Evolutionary conservation across 2,797 vertebrate species (phyloP).

Genomic region (Melanotaenia pygmaea): DNA sequence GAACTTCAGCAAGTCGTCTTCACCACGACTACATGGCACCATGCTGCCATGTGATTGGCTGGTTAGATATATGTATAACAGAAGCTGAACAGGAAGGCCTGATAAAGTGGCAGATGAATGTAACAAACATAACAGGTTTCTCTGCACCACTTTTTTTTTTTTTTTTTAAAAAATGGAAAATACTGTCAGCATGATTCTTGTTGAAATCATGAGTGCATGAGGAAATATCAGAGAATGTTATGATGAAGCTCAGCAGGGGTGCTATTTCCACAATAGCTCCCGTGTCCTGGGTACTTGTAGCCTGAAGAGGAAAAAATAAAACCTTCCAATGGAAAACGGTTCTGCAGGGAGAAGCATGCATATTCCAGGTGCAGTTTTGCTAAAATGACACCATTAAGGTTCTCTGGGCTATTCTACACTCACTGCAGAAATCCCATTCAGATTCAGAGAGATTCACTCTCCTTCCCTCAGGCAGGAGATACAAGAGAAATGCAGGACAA

Average conservation of each 20-base stretch:
- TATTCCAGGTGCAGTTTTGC: conserved; percentile 27
- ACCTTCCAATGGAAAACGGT: conserved; percentile 38
- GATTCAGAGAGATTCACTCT: too few species aligned
- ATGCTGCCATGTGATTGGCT: background rate
- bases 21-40: too few species aligned
- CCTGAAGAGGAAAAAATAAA: conserved; percentile 21
- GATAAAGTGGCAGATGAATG: background rate
- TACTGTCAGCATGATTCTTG: conserved; percentile 43
- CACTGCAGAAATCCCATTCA: conserved; percentile 13
- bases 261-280: conserved; percentile 47
- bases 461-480: too few species aligned
- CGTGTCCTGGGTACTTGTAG: conserved; percentile 11
- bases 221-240: conserved; percentile 34
- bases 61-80: background rate
- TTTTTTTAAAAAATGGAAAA: conserved; percentile 35
- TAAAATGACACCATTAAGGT: conserved; percentile 40
- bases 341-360: conserved; percentile 33
- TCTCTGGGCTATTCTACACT: conserved; percentile 24
- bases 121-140: background rate
- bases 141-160: conserved; percentile 15
- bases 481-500: too few species aligned
- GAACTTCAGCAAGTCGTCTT: too few species aligned
- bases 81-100: background rate
- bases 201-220: conserved; percentile 38
- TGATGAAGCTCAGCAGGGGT: conserved; percentile 61